phyloP scores from a whole-genome alignment of 2,797 vertebrate genomes.

The Coracias cyanogaster region DNA sequence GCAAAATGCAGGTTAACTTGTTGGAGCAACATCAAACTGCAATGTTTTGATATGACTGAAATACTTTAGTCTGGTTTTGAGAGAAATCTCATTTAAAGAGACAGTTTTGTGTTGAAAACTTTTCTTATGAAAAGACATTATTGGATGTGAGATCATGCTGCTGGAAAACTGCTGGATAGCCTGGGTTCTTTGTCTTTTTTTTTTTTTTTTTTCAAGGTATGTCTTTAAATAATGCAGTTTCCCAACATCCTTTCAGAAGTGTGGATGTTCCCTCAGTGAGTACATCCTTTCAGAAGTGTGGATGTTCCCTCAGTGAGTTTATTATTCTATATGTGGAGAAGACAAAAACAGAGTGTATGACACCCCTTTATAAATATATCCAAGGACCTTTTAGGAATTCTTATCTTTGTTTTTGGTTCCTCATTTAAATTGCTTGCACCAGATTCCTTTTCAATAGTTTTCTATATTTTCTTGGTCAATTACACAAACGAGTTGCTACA shows the following conservation, averaged over 20 bases:
- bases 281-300: not conserved
- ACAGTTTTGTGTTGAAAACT: not conserved
- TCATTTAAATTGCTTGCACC: not conserved
- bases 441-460: not conserved
- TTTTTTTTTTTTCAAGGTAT: not conserved
- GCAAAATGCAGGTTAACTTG: not conserved
- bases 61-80: not conserved
- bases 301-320: not conserved
- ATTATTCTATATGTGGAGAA: not conserved
- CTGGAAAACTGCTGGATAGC: not conserved
- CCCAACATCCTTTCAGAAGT: not conserved
- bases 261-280: not conserved
- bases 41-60: not conserved
- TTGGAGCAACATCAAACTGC: not conserved
- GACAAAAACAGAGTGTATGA: not conserved
- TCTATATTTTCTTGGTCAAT: not conserved
- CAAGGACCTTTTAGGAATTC: not conserved
- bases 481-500: not conserved
- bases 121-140: not conserved
- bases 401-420: not conserved
- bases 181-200: not conserved
- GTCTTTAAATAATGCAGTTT: not conserved
- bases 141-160: not conserved
- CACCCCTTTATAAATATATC: not conserved
- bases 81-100: not conserved